Evolutionary conservation across 30 jellyfish, hydroid and myxozoan genomes (phyloP).

Genomic region (Cassiopea xamachana): DNA sequence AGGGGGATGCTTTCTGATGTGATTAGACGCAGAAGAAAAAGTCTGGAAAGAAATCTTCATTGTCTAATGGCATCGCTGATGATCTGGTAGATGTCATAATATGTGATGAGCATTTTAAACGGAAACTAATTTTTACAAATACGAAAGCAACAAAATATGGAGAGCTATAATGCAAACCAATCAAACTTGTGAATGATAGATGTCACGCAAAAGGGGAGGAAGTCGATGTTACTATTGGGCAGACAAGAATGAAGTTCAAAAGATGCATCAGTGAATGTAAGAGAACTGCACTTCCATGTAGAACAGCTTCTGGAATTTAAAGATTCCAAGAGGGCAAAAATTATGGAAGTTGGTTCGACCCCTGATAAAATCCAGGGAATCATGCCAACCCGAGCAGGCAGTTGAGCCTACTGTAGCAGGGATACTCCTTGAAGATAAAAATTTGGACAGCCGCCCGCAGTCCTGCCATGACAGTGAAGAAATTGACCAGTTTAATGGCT

Average conservation of each 20-base stretch:
- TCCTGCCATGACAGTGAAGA: conserved; percentile 4
- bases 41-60: neutral
- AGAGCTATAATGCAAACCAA: neutral
- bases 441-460: neutral
- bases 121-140: neutral
- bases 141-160: neutral
- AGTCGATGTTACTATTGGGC: too few species aligned
- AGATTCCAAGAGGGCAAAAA: too few species aligned
- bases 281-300: too few species aligned
- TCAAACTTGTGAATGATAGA: neutral
- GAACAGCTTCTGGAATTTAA: too few species aligned
- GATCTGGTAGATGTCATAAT: conserved; percentile 2
- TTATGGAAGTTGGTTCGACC: too few species aligned
- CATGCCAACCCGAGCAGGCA: too few species aligned
- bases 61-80: neutral
- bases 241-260: too few species aligned
- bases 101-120: neutral
- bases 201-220: too few species aligned
- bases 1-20: neutral
- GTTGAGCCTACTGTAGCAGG: neutral
- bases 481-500: neutral
- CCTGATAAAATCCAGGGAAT: too few species aligned
- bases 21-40: neutral
- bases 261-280: too few species aligned
- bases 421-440: neutral